These are phyloP conservation scores for Helogale parvula DNA, from an alignment of 2,113 vertebrate genomes.

Conservation along the genomic window DNA sequence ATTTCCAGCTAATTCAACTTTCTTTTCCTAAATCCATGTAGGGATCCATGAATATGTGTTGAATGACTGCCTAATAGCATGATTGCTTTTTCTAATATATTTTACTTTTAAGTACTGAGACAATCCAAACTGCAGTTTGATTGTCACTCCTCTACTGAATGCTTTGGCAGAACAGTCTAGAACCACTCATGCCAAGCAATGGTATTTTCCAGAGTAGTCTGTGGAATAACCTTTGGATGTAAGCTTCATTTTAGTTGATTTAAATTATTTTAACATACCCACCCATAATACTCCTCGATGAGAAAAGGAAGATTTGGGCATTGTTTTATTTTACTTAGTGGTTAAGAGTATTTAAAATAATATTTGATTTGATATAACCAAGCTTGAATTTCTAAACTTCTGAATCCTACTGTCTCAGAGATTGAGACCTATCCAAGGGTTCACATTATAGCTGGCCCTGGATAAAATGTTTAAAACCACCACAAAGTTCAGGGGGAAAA, in stretches of 20 bases:
- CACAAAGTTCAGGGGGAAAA: not conserved
- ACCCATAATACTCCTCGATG: not conserved
- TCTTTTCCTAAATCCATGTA: not conserved
- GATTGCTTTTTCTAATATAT: not conserved
- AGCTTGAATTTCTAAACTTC: slow-evolving; percentile 42
- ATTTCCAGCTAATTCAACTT: not conserved
- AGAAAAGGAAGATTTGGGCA: not conserved
- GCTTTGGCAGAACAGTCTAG: not conserved
- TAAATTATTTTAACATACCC: slow-evolving; percentile 25
- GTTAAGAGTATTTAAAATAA: not conserved
- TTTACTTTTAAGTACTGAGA: not conserved
- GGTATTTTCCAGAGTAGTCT: not conserved
- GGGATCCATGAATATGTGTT: not conserved
- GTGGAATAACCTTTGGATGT: slow-evolving; percentile 4
- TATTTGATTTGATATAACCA: not conserved
- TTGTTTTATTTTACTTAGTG: slow-evolving; percentile 23
- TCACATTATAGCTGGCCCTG: not conserved
- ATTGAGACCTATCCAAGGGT: not conserved
- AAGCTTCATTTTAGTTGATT: slow-evolving; percentile 15
- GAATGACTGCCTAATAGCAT: not conserved
- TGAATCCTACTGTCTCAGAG: not conserved
- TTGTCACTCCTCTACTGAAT: not conserved
- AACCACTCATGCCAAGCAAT: not conserved
- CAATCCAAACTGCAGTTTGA: not conserved
- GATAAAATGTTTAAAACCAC: not conserved